Evolutionary conservation across 2,797 vertebrate genomes (phyloP), one percentile per base, ranked within the genome.

Genomic region (Diglossa cyanea): DNA sequence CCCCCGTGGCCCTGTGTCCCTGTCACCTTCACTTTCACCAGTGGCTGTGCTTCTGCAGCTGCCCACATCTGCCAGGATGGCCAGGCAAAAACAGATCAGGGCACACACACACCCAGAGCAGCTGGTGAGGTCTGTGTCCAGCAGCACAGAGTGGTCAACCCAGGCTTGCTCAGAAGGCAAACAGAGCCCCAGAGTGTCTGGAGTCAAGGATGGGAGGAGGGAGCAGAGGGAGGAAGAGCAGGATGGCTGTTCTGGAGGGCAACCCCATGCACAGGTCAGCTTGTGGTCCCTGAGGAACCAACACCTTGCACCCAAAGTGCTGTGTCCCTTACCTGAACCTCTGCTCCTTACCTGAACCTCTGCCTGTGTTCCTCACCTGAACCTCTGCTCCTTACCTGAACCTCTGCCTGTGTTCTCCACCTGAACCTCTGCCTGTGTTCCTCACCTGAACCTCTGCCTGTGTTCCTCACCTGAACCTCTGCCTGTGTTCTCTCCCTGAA

Each of bases 71-170:
- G 50, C 62, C 66, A 6, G 19, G 7, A 0, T 15, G 17, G 48
- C 44, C 40, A 26, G 60, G 42, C 8, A 42, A 3, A 1, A 26
- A 6, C 13, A 35, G 35, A 25, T 2, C 31, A 6, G 15, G 21
- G 6, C 39, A 9, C 17, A 25, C 58, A 30, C 42, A 21, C 17
- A 7, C 48, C 10, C 5, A 3, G 62, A 33, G 76, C 42, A 23
- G 61, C 0, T 30, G 0, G 3, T 1, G 17, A 11, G 70, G 5
- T 8, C 30, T 30, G 55, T 3, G 61, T 10, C 40, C 57, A 9
- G 9, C 74, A 44, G 70, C 81, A 67, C 24, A 3, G 26, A 21
- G 47, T 0, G 31, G 7, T 4, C 0, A 0, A 1, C 4, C 5
- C 0, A 0, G 23, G 54, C 11, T 1, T 1, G 15, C 48, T n/a